Base-by-base conservation (phyloP, 2,113 vertebrate species). In the Crotophaga sulcirostris region DNA sequence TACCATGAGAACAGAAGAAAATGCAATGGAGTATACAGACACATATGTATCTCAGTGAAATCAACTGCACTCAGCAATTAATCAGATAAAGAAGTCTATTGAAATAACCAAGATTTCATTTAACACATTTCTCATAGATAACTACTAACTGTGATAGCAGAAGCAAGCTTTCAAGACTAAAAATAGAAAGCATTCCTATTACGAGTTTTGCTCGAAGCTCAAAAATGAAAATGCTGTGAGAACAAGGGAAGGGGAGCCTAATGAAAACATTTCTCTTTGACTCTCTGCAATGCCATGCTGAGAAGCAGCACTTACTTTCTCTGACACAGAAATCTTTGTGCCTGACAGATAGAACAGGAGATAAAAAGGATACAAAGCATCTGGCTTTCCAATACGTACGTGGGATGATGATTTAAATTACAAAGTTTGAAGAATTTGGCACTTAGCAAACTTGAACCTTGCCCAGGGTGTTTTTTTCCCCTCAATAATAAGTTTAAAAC, bases 311-410 rank as follows among this genome's bases (percentile, higher is more conserved):
- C 19, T 92, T 84, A 47, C 58, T 89, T 91, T 87, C 76, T 49
- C 49, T 0, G 0, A 40, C 59, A 67, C 26, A 90, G 55, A 96
- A 92, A 95, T 64, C 79, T 90, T 77, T 94, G 73, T 70, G 89
- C 70, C 74, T 89, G 69, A 84, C 83, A 93, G 82, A 94, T 54
- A 91, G 79, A 96, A 80, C 29, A 85, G 49, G 45, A 94, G 87
- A 96, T 89, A 58, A 94, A 94, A 95, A 91, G 58, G 36, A 79
- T 76, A 94, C n/a, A 92, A 90, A 94, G 83, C 58, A 87, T 90
- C 58, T 92, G 82, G 86, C 31, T 92, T 92, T 94, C 62, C 81
- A 90, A 87, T 79, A 73, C 3, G 3, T 90, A 68, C 1, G 52
- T 84, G 49, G 60, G 23, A 60, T 82, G 64, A 75, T 92, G 76